Conservation (phyloP, 2,888 invertebrate genomes). For the Drosophila rubida region DNA sequence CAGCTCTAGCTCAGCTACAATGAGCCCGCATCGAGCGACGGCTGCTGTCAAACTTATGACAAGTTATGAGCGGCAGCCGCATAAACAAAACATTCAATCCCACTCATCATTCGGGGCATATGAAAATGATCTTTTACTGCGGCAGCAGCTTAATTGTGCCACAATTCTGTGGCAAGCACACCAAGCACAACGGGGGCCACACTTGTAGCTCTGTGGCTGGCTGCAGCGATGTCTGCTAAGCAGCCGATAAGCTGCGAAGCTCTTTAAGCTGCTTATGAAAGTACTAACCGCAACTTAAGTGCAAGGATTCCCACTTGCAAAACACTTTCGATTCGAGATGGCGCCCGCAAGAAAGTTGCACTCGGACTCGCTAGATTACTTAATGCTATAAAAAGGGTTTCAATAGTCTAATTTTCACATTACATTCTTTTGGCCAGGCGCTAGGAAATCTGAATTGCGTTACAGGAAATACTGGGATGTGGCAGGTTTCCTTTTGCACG, state of each 20-base stretch:
- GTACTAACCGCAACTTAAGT: constrained; percentile 26
- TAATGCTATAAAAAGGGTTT: background rate
- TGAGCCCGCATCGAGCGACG: constrained; percentile 61
- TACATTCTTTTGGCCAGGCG: background rate
- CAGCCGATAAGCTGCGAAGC: constrained; percentile 65
- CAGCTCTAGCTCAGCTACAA: constrained; percentile 35
- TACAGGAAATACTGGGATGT: background rate
- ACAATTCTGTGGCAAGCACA: constrained; percentile 15
- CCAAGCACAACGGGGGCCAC: background rate
- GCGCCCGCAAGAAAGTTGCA: background rate
- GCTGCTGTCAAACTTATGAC: constrained; percentile 79
- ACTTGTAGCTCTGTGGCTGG: background rate
- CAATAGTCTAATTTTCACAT: background rate
- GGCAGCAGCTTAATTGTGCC: constrained; percentile 49
- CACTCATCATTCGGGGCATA: constrained; percentile 40
- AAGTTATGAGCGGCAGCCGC: constrained; percentile 74
- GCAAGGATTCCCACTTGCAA: constrained; percentile 21
- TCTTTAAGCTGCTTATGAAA: constrained; percentile 68
- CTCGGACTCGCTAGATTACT: background rate
- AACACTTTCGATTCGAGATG: constrained; percentile 24
- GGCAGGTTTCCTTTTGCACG: constrained; percentile 2
- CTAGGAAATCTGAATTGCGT: constrained; percentile 1
- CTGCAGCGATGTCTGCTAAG: constrained; percentile 41
- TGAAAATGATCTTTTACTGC: constrained; percentile 52
- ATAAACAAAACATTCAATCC: constrained; percentile 66